These are phyloP conservation scores for Agrochola lota DNA, from an alignment of 2,888 invertebrate species.

Conservation along the genomic window DNA sequence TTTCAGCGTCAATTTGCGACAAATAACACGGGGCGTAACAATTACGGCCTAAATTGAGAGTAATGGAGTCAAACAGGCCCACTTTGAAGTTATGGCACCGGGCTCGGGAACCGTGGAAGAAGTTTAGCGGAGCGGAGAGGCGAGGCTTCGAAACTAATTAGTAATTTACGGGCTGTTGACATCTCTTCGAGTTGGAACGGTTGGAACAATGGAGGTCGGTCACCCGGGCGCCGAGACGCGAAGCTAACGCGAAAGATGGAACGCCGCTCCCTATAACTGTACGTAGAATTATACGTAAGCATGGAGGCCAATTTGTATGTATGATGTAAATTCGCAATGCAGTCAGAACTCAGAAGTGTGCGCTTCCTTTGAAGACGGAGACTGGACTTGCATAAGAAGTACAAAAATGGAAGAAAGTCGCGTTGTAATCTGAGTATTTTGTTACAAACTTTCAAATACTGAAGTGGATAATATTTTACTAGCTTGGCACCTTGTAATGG, in stretches of 20 bases:
- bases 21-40: constrained; percentile 56
- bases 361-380: constrained; percentile 34
- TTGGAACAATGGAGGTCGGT: constrained; percentile 64
- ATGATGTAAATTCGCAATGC: constrained; percentile 31
- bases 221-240: constrained; percentile 49
- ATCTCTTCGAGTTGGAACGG: constrained; percentile 57
- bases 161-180: constrained; percentile 74
- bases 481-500: constrained; percentile 8
- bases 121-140: constrained; percentile 62
- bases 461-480: constrained; percentile 1
- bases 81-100: constrained; percentile 39
- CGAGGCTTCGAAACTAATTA: constrained; percentile 69
- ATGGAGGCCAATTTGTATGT: constrained; percentile 28
- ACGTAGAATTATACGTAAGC: constrained; percentile 17
- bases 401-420: constrained; percentile 30
- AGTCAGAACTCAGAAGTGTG: constrained; percentile 16
- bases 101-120: constrained; percentile 43
- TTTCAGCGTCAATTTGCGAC: constrained; percentile 49
- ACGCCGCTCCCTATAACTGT: constrained; percentile 27
- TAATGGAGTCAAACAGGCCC: constrained; percentile 52
- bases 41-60: constrained; percentile 63
- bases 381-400: constrained; percentile 29
- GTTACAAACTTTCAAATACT: constrained; percentile 14
- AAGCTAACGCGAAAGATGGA: constrained; percentile 40
- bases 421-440: constrained; percentile 1